Base-by-base conservation (phyloP, 2,113 vertebrate genomes). In the Gyps fulvus region DNA sequence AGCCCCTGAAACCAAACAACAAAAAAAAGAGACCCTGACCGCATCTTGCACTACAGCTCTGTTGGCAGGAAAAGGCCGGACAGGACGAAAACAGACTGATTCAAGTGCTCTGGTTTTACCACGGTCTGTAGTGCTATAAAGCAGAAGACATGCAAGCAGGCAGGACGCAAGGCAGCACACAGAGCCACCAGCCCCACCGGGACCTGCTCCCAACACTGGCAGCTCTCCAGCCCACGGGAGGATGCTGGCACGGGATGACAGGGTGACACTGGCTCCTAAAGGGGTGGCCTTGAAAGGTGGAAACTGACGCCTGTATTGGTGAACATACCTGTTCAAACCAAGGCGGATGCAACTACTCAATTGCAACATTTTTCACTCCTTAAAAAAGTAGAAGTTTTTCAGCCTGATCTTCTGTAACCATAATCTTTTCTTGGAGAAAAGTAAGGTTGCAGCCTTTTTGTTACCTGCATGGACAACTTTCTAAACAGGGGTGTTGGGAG, bases 301-400 rank as follows among this genome's bases (percentile, higher is more conserved):
- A 38, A 63, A 15, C 10, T n/a, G 49, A 26, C 21, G 7, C 13
- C 4, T 9, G 13, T 3, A 8, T 5, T 16, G 36, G 21, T 16
- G 58, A 77, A 36, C 42, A 6, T 4, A 13, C 7, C 15, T 2
- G 2, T 32, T 47, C 69, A 63, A 38, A 54, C 15, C 17, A 11
- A 45, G 57, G 58, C 0, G 0, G 3, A 4, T n/a, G n/a, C n/a
- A 81, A 7, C 23, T 32, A 32, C 1, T 23, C 47, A 70, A 42
- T 0, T 10, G 65, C 36, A 61, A 29, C 0, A 0, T n/a, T 92
- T 65, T 4, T 9, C 8, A 21, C 54, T 40, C 26, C 34, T 71
- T n/a, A 14, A 52, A 45, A 54, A 66, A 58, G 43, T 3, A 16
- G 8, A 15, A 5, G 15, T 36, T 63, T 40, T 73, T 50, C 83